Conservation (phyloP, 2,888 invertebrate species). For the Callosobruchus maculatus region DNA sequence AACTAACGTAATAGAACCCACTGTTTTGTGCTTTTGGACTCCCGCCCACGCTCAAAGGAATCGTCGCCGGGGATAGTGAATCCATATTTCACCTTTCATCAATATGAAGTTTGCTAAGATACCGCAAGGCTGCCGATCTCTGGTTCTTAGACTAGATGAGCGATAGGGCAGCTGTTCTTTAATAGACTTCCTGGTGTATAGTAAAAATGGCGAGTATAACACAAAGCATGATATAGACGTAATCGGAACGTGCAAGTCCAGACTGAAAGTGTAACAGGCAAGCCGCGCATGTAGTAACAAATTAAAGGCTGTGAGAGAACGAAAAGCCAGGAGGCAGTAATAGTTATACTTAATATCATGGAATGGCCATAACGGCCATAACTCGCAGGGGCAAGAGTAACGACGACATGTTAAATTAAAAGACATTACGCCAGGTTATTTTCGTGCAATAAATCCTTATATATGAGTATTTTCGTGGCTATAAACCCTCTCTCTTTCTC, state of each 20-base stretch:
- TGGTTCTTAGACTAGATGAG: no score
- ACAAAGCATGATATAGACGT: not conserved
- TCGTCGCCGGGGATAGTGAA: no score
- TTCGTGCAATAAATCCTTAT: constrained; percentile 44
- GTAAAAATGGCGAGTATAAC: not conserved
- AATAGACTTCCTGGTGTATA: not conserved
- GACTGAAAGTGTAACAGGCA: not conserved
- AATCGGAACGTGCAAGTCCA: not conserved
- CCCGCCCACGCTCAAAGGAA: no score
- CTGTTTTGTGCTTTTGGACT: no score
- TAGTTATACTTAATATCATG: constrained; percentile 14
- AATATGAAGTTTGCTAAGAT: no score
- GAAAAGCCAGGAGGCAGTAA: constrained; percentile 14
- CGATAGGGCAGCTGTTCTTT: no score
- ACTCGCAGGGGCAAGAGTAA: constrained; percentile 34
- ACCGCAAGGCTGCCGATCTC: no score
- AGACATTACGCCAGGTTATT: constrained; percentile 44
- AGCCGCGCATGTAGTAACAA: not conserved
- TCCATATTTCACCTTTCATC: no score
- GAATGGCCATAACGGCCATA: constrained; percentile 20
- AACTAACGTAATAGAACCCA: no score
- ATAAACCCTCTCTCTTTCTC: constrained; percentile 24
- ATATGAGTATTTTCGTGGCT: constrained; percentile 44
- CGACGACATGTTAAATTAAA: constrained; percentile 45
- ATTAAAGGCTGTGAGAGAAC: constrained; percentile 1